phyloP scores from a whole-genome alignment of 2,797 vertebrate genomes.

The Parauchenoglanis ngamensis region DNA sequence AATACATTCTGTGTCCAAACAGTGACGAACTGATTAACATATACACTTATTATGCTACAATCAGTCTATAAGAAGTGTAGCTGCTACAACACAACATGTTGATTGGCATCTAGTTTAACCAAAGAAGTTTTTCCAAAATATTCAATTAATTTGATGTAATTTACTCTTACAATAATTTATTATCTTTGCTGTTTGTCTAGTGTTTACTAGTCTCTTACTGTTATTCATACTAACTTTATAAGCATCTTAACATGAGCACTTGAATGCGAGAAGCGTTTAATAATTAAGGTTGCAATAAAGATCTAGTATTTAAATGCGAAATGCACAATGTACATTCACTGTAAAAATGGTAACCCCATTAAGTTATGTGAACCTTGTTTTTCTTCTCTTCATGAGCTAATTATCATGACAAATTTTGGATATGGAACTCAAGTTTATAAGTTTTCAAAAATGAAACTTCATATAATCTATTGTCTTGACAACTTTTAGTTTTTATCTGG shows the following conservation, averaged over 20 bases:
- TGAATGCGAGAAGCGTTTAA: neutral
- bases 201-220: neutral
- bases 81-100: neutral
- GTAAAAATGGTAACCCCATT: too few relatives aligned
- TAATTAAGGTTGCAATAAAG: neutral
- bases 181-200: neutral
- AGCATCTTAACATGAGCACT: neutral
- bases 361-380: too few relatives aligned
- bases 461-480: too few relatives aligned
- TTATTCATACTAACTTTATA: neutral
- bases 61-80: neutral
- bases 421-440: too few relatives aligned
- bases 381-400: too few relatives aligned
- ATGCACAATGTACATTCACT: neutral
- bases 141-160: neutral
- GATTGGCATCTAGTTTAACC: neutral
- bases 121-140: neutral
- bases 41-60: neutral
- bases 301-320: neutral
- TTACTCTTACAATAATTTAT: neutral
- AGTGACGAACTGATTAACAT: conserved; percentile 54
- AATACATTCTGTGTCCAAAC: conserved; percentile 72
- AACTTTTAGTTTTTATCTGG: too few relatives aligned
- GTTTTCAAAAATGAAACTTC: too few relatives aligned
- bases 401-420: too few relatives aligned